phyloP scores from a whole-genome alignment of 2,888 invertebrate genomes.

The Rhagium mordax region DNA sequence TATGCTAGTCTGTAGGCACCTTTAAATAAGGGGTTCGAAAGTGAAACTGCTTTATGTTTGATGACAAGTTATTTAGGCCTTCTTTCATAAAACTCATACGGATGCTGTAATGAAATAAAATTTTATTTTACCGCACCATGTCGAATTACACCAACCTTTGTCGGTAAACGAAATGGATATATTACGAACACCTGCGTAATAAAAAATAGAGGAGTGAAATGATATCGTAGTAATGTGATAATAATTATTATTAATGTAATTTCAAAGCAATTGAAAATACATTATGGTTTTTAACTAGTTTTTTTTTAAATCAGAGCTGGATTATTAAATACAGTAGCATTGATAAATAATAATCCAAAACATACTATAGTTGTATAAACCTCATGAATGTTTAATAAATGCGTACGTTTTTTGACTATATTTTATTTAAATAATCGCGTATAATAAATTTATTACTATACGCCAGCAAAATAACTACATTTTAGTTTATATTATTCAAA shows the following conservation, averaged over 20 bases:
- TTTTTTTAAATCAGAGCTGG: conserved; percentile 13
- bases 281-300: conserved; percentile 15
- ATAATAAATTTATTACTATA: no score
- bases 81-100: not conserved
- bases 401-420: no score
- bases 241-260: conserved; percentile 57
- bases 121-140: conserved; percentile 31
- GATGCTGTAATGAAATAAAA: conserved; percentile 4
- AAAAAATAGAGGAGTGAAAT: conserved; percentile 54
- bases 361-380: no score
- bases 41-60: not conserved
- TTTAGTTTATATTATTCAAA: no score
- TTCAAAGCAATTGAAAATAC: conserved; percentile 33
- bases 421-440: no score
- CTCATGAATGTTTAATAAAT: no score
- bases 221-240: conserved; percentile 58
- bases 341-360: not conserved
- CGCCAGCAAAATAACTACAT: no score
- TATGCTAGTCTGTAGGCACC: no score
- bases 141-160: conserved; percentile 45
- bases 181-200: conserved; percentile 53
- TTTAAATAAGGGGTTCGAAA: no score
- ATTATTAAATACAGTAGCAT: conserved; percentile 12
- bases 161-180: conserved; percentile 43
- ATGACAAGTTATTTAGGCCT: conserved; percentile 7